Conservation (phyloP, 2,888 invertebrate species). For the Troglohyphantes excavatus region DNA sequence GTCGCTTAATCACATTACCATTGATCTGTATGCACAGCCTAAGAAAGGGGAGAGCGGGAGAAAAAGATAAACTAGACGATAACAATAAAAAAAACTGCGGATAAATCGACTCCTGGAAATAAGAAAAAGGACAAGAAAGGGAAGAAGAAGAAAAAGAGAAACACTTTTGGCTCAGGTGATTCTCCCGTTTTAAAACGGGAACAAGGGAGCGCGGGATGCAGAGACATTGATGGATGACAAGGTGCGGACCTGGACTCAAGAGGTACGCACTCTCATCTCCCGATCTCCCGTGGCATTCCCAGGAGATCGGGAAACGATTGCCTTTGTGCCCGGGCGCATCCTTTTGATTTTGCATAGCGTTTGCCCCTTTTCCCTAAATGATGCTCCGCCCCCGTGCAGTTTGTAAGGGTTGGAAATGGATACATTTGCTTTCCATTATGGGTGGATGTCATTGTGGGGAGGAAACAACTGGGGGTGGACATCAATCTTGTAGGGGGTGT, state of each 20-base stretch:
- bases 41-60: slow-evolving; percentile 1
- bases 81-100: slow-evolving; percentile 25
- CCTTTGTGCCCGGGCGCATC: slow-evolving; percentile 27
- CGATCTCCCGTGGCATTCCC: slow-evolving; percentile 48
- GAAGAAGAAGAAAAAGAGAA: slow-evolving; percentile 44
- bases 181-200: slow-evolving; percentile 61
- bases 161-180: slow-evolving; percentile 64
- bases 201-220: slow-evolving; percentile 22
- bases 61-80: background rate
- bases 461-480: background rate
- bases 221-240: slow-evolving; percentile 70
- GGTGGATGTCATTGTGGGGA: background rate
- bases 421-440: background rate
- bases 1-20: slow-evolving; percentile 73
- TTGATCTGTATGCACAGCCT: slow-evolving; percentile 69
- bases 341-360: slow-evolving; percentile 58
- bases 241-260: slow-evolving; percentile 39
- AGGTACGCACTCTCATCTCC: slow-evolving; percentile 71
- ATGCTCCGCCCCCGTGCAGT: background rate
- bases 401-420: background rate
- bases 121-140: slow-evolving; percentile 34
- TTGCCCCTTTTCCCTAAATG: slow-evolving; percentile 38
- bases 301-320: slow-evolving; percentile 67
- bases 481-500: background rate
- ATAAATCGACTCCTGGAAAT: slow-evolving; percentile 48